Evolutionary conservation across 35 echinoderm and acorn worm genomes (phyloP).

Genomic region (Eucidaris tribuloides): DNA sequence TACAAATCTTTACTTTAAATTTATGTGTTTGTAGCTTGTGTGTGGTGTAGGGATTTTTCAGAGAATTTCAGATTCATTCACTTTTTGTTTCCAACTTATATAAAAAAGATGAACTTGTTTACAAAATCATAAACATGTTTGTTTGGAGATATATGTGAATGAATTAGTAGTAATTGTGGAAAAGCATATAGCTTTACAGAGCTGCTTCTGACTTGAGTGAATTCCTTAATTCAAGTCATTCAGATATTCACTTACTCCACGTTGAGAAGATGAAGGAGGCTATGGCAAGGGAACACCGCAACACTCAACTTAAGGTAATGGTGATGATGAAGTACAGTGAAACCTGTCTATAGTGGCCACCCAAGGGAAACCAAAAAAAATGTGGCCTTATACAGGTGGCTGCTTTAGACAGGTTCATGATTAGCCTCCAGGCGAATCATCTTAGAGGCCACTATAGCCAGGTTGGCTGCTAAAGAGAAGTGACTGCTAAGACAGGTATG

Average conservation of each 20-base stretch:
- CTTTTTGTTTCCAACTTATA: background rate
- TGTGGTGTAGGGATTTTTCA: too few species aligned
- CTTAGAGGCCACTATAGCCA: too few species aligned
- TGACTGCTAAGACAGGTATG: too few species aligned
- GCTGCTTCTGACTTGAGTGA: background rate
- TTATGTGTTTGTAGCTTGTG: too few species aligned
- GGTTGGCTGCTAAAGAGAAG: too few species aligned
- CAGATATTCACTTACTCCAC: slow-evolving; percentile 10
- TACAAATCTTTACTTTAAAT: too few species aligned
- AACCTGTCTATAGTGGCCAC: too few species aligned
- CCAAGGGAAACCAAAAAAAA: too few species aligned
- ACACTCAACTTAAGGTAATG: slow-evolving; percentile 21
- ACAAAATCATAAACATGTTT: too few species aligned
- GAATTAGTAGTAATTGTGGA: background rate
- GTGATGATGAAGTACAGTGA: background rate
- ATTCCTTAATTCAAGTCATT: background rate
- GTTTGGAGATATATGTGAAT: background rate
- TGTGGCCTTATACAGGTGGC: background rate
- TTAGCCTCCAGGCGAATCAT: too few species aligned
- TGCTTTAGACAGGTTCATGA: background rate
- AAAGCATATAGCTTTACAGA: too few species aligned
- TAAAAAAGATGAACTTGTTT: background rate
- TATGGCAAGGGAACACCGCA: slow-evolving; percentile 8
- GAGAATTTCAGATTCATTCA: background rate
- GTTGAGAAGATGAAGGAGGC: slow-evolving; percentile 8